Evolutionary conservation across 2,888 invertebrate genomes (phyloP).

Genomic region (Leptinotarsa haldemani): DNA sequence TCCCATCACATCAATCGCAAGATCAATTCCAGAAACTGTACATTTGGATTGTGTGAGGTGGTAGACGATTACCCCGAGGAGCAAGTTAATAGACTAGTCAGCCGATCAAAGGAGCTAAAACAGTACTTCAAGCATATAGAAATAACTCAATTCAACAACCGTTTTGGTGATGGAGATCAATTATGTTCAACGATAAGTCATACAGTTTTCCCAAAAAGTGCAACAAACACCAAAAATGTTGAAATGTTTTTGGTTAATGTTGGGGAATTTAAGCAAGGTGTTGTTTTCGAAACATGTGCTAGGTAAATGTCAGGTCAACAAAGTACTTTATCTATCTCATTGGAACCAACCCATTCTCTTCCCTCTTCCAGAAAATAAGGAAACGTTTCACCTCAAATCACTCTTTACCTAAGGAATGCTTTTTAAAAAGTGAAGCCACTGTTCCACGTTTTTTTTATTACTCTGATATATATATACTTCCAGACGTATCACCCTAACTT

Average conservation of each 20-base stretch:
- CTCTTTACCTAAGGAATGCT: no score
- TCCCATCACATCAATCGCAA: neutral
- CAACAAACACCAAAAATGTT: constrained; percentile 69
- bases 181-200: constrained; percentile 61
- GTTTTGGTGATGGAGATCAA: constrained; percentile 47
- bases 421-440: no score
- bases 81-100: constrained; percentile 56
- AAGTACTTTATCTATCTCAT: no score
- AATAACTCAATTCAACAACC: constrained; percentile 38
- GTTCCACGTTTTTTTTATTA: no score
- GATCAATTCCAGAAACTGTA: constrained; percentile 39
- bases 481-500: no score
- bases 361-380: no score
- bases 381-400: no score
- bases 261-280: constrained; percentile 74
- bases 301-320: constrained; percentile 29
- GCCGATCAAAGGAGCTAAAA: constrained; percentile 37
- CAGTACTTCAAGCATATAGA: constrained; percentile 42
- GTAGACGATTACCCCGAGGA: constrained; percentile 65
- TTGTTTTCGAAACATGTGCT: constrained; percentile 78
- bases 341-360: no score
- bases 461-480: no score
- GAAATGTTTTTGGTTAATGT: constrained; percentile 77
- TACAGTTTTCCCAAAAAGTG: constrained; percentile 72
- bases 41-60: constrained; percentile 61